Base-by-base conservation (phyloP, 2,888 invertebrate species). In the Perdita meconis region DNA sequence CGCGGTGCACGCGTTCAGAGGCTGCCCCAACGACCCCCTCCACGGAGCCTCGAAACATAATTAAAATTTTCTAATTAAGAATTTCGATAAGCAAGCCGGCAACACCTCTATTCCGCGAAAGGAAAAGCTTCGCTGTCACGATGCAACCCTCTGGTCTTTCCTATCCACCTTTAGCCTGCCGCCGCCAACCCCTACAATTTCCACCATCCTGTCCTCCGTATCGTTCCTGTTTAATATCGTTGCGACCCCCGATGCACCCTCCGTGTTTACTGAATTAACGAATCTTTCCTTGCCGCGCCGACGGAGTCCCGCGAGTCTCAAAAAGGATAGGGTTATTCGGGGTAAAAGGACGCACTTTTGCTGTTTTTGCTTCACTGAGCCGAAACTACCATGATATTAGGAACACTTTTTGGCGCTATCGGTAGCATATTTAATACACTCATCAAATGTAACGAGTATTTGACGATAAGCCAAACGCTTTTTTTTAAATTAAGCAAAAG, bases 61-160 rank as follows among this genome's bases (percentile, higher is more conserved):
- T 92, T 92, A 92, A 92, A 92, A 92, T 92, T 92, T 92, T 91
- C 90, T 92, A 92, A 92, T 92, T 92, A 92, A 92, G 91, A 92
- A 92, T 92, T 92, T 91, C 89, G 91, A 92, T 90, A 91, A 91
- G 89, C 88, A 84, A 87, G 83, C 77, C 59, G 61, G 61, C 51
- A 55, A 53, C 64, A 40, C 63, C 69, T 74, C 68, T 51, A 69
- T 53, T 68, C 60, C 34, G 68, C 60, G 67, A 69, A 79, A 61
- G 74, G 70, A 38, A 78, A 73, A 70, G 60, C 81, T 75, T 72
- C 68, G 78, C 69, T 67, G 68, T 72, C 61, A 63, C 71, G 78
- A 66, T 55, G 38, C 66, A 44, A 61, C 63, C 50, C 44, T 59
- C 73, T n/a, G n/a, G 36, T 64, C 65, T 69, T 70, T 36, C 59